Evolutionary conservation across 2,888 invertebrate genomes (phyloP).

Genomic region (Apamea sordens): DNA sequence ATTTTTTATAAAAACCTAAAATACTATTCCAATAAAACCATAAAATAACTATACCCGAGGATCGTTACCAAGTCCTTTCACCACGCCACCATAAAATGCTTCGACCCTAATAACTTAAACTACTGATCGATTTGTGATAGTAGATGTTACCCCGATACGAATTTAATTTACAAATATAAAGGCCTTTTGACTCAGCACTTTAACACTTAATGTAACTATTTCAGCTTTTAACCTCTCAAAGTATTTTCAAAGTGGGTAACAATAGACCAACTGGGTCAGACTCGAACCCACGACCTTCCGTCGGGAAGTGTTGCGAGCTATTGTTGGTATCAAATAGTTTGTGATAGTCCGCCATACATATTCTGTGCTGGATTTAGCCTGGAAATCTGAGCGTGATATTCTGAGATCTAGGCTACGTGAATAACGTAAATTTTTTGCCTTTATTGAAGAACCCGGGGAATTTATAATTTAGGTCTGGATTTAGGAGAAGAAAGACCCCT

Average conservation of each 20-base stretch:
- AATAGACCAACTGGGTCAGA: conserved; percentile 63
- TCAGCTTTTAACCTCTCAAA: conserved; percentile 56
- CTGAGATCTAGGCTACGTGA: conserved; percentile 2
- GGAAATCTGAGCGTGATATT: conserved; percentile 14
- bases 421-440: not conserved
- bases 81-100: conserved; percentile 23
- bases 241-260: conserved; percentile 56
- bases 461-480: not conserved
- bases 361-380: conserved; percentile 27
- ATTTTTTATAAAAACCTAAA: conserved; percentile 6
- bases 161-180: conserved; percentile 61
- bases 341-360: conserved; percentile 12
- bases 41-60: not conserved
- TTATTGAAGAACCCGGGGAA: not conserved
- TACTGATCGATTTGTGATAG: conserved; percentile 45
- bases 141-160: conserved; percentile 46
- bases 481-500: not conserved
- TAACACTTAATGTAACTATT: conserved; percentile 51
- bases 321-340: conserved; percentile 44
- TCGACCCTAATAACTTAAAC: conserved; percentile 43
- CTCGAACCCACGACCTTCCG: conserved; percentile 54
- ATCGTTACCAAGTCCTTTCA: conserved; percentile 9
- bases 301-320: conserved; percentile 38
- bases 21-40: conserved; percentile 6
- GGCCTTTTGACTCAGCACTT: conserved; percentile 58